Evolutionary conservation across 92 coral and sea anemone species (phyloP), one percentile per base, ranked within the genome.

Genomic region (Galaxea fascicularis): DNA sequence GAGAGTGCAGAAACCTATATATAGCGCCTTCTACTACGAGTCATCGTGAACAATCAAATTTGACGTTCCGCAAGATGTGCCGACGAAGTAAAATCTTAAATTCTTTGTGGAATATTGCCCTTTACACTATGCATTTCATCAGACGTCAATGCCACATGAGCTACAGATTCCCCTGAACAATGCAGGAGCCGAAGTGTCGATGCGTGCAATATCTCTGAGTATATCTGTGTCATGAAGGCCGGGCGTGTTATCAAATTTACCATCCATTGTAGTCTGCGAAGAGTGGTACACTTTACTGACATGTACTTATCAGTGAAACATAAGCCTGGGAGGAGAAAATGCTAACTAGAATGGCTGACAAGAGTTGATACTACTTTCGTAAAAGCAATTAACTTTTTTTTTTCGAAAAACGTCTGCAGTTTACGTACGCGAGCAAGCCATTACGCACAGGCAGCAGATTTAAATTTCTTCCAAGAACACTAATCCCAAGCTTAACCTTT

Each of bases 321-420:
- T 16, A 22, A 28, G 75, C 84, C 66, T 26, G 65, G 84, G 64
- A 47, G 74, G 77, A 54, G 51, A 71, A 71, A 62, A 52, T 54
- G 77, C 78, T 82, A 56, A 82, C 78, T 54, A 82, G 78, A 41
- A 53, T 57, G 59, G 58, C 71, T 70, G 86, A 82, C 78, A 82
- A 82, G 58, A 70, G 78, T 82, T 71, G 70, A 82, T 52, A 82
- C 31, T 70, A 58, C 35, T 20, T 29, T 56, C n/a, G 69, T 31
- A 59, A 71, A 56, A 39, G 66, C 57, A 44, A 39, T 54, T 54
- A 25, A 70, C 59, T 26, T 30, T n/a, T 26, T 30, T n/a, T 79
- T 12, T 60, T 24, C 13, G 6, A 17, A 30, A 27, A 35, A 35
- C 41, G 84, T 25, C 28, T 22, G 21, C 8, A 17, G 49, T 1